Evolutionary conservation across 2,888 invertebrate species (phyloP).

Genomic region (Andrena bicolor): DNA sequence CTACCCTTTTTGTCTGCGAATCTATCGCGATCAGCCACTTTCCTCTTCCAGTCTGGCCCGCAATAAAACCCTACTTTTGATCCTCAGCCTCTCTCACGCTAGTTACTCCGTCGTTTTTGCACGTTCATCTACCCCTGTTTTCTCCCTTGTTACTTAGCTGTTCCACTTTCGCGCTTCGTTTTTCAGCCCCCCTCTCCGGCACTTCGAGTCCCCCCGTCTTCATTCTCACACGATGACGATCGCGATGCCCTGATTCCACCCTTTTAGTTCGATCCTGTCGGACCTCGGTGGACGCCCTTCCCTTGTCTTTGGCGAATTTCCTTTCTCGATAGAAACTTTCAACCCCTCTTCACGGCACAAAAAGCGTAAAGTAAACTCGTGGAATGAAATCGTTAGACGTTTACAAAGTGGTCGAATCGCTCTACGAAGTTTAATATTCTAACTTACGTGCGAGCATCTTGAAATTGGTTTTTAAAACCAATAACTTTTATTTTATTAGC

Average conservation of each 20-base stretch:
- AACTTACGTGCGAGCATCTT: background rate
- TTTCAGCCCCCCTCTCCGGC: conserved; percentile 1
- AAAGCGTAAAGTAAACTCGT: background rate
- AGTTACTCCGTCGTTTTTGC: conserved; percentile 37
- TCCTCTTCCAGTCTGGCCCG: conserved; percentile 27
- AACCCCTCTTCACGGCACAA: background rate
- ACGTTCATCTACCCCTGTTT: background rate
- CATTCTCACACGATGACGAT: conserved; percentile 28
- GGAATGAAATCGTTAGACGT: conserved; percentile 2
- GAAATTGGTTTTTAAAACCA: background rate
- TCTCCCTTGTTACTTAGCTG: conserved; percentile 10
- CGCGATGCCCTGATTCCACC: conserved; percentile 51
- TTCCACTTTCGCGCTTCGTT: conserved; percentile 26
- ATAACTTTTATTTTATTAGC: no score
- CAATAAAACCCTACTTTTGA: conserved; percentile 43
- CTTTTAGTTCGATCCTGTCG: conserved; percentile 31
- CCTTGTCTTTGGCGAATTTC: conserved; percentile 15
- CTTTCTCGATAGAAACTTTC: background rate
- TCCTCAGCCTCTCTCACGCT: conserved; percentile 20
- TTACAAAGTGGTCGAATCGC: no score
- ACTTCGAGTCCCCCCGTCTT: background rate
- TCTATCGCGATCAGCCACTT: conserved; percentile 36
- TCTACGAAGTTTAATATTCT: no score
- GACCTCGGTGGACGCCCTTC: conserved; percentile 44
- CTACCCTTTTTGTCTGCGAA: conserved; percentile 25